Evolutionary conservation across 2,797 vertebrate genomes (phyloP), one percentile per base, ranked within the genome.

Genomic region (Oreortyx pictus): DNA sequence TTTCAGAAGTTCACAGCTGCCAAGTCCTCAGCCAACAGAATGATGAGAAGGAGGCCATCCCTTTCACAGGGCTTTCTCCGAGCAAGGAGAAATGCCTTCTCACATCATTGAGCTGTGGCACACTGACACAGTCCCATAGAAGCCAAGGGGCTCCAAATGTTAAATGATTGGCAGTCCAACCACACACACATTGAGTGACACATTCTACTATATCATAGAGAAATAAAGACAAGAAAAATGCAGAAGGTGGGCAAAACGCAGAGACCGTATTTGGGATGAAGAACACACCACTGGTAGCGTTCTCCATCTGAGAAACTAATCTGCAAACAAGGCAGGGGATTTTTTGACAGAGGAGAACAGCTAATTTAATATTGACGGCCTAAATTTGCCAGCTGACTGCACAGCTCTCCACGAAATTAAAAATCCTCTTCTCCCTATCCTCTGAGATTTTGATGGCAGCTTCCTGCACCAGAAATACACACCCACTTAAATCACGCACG

Each of bases 341-440:
- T 95, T 93, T 93, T 76, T 74, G 74, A 89, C 65, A 84, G 7
- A 65, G 73, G 80, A 91, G 2, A 71, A 80, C 35, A 95, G 87
- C 85, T 94, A 82, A 94, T 93, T 95, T 94, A 95, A 92, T 92
- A 95, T 93, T 93, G 91, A 95, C 92, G 75, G 78, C 75, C 84
- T 80, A 89, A 89, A 93, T 94, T 87, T 94, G 90, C 90, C 94
- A 96, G 90, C 88, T 95, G 95, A 89, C 82, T 86, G 93, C 74
- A 84, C 71, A 93, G 71, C 86, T 80, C 74, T 93, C 52, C 65
- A 72, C 49, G 64, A 93, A 91, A 94, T 94, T 88, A 89, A 91
- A 95, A 90, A 88, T 79, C 82, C 61, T 84, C 82, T 91, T 92
- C 61, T 88, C 62, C 44, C 3, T 5, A n/a, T 88, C 89, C 92